Evolutionary conservation across 2,888 invertebrate genomes (phyloP), one percentile per base, ranked within the genome.

Genomic region (Pomacea canaliculata): DNA sequence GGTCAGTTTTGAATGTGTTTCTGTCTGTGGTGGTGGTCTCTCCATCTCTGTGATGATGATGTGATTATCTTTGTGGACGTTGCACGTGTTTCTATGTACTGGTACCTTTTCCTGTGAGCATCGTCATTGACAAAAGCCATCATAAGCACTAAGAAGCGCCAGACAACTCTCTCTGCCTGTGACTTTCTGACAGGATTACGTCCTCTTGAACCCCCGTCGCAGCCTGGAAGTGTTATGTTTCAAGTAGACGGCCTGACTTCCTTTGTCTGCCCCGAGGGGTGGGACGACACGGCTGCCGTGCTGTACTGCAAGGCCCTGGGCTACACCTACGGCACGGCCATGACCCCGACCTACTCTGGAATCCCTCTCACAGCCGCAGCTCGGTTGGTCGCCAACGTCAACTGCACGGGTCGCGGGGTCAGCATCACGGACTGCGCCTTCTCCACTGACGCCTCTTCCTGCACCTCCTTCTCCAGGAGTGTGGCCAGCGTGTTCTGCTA

Each of bases 321-420:
- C 51, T 88, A 81, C 76, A 78, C 80, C 46, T 70, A 49, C 4
- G 87, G 86, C 37, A 77, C 63, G 51, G 63, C 60, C 12, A 59
- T 74, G 46, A 67, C 66, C 66, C 5, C 51, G 27, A 19, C 27
- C 13, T 73, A 56, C 59, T 10, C 19, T 5, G 5, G 23, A 9
- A 12, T n/a, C 12, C 7, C 10, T 13, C 16, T 1, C 9, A 3
- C 27, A 4, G 7, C 10, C 8, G 23, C 8, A n/a, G 56, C 59
- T 18, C 94, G 94, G 84, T 92, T 93, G 87, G 94, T 95, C 91
- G 83, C 86, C 18, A 82, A 84, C 65, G 76, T 88, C 37, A 83
- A 79, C 71, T 88, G 87, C 73, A 83, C 78, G 5, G 87, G 88
- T 46, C 79, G 83, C 46, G 87, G 87, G 71, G 80, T 81, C 18